Evolutionary conservation across 2,797 vertebrate species (phyloP), one percentile per base, ranked within the genome.

Genomic region (Bryconaethiops microstoma): DNA sequence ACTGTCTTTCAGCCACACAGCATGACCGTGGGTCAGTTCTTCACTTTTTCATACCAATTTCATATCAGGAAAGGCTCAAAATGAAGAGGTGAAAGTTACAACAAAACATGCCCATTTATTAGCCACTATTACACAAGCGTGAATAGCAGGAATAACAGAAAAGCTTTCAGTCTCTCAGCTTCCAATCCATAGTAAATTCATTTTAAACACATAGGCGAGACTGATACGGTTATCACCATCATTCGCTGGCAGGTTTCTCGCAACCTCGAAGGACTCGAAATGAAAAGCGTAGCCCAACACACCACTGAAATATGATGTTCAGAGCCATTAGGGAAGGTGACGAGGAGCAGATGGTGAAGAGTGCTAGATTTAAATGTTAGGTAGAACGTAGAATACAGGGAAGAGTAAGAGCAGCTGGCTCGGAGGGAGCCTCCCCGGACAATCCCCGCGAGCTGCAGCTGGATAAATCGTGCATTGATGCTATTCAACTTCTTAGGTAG

Each of bases 381-480:
- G 40, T 12, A 81, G 2, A 19, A 54, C 5, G 52, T 14, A 72
- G 14, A 19, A 76, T 14, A 42, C 23, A 80, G 65, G 17, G 17
- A 23, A 9, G 69, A 77, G 59, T 70, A 81, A 71, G 40, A 62
- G 57, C 60, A 78, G 73, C 69, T 78, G 81, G 55, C 71, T 64
- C 67, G 42, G 39, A 78, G 63, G 83, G 79, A 83, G 82, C 81
- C 72, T 86, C 83, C 81, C 83, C 78, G 83, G 87, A 88, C 87
- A 81, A 78, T 71, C 67, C 74, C 29, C 76, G 83, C 82, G 88
- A 85, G 73, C 87, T 83, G 88, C 90, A 84, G 88, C 35, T 85
- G 90, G 90, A 91, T 91, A 91, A 92, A 93, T 91, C 84, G 67
- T 81, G 86, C 90, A 89, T 90, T 92, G 91, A 94, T 93, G 92